phyloP scores from a whole-genome alignment of 2,888 invertebrate genomes.

The Apomyelois bistriatella region DNA sequence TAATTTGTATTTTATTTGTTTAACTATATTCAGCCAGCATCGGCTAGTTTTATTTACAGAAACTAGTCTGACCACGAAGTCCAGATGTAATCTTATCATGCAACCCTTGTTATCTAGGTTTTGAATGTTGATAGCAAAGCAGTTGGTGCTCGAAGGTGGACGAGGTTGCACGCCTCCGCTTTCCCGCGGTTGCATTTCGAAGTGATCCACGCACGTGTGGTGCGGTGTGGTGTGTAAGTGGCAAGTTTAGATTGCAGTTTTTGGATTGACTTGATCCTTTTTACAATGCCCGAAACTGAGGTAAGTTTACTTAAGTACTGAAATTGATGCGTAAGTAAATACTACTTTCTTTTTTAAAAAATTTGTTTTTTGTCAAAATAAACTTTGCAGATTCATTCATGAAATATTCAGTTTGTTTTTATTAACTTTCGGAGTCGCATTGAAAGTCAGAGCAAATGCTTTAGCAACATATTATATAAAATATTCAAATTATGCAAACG shows the following conservation, averaged over 20 bases:
- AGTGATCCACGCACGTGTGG: neutral
- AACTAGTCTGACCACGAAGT: slow-evolving; percentile 3
- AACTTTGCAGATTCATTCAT: too few species aligned
- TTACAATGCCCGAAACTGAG: neutral
- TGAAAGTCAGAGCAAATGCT: too few species aligned
- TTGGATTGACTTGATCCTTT: neutral
- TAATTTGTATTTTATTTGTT: neutral
- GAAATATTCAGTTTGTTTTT: too few species aligned
- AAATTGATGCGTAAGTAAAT: too few species aligned
- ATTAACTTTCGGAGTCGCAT: too few species aligned
- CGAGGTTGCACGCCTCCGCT: neutral
- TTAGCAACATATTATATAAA: too few species aligned
- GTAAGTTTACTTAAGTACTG: neutral
- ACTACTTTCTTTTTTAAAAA: too few species aligned
- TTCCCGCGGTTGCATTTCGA: neutral
- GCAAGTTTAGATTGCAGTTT: too few species aligned
- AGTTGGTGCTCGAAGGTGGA: neutral
- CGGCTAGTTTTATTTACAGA: neutral
- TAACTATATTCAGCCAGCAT: neutral
- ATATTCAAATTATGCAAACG: too few species aligned
- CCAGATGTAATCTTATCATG: slow-evolving; percentile 8
- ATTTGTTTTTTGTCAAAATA: too few species aligned
- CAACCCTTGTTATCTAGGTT: slow-evolving; percentile 9
- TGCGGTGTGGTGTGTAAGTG: neutral
- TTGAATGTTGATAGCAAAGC: neutral